phyloP scores from a whole-genome alignment of 2,113 vertebrate species.

The Barbus barbus region DNA sequence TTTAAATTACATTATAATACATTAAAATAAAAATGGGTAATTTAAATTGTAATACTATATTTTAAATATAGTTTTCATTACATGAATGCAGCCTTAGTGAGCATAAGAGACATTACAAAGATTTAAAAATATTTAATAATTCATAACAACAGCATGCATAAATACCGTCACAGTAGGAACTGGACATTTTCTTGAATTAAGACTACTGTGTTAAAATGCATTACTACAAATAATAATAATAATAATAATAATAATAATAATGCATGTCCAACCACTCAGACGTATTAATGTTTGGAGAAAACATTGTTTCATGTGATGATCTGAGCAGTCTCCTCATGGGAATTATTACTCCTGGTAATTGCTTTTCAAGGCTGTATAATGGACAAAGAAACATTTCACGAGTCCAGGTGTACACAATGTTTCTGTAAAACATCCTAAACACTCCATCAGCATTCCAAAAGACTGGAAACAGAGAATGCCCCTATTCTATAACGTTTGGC shows the following conservation, averaged over 20 bases:
- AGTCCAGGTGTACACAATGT: background rate
- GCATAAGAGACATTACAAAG: background rate
- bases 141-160: background rate
- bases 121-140: background rate
- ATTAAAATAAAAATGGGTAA: background rate
- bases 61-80: too few relatives aligned
- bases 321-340: background rate
- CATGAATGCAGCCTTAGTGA: background rate
- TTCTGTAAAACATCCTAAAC: background rate
- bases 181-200: too few relatives aligned
- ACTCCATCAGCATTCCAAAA: background rate
- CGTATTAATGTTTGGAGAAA: background rate
- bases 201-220: background rate
- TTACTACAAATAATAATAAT: background rate
- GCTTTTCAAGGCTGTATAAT: slow-evolving; percentile 23
- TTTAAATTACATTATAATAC: background rate
- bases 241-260: background rate
- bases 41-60: background rate
- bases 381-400: slow-evolving; percentile 8
- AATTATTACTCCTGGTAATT: slow-evolving; percentile 25
- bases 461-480: background rate
- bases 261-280: background rate
- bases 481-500: background rate
- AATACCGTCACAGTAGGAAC: background rate
- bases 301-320: background rate